Evolutionary conservation across 2,113 vertebrate genomes (phyloP), one percentile per base, ranked within the genome.

Genomic region (Laticauda laticaudata): DNA sequence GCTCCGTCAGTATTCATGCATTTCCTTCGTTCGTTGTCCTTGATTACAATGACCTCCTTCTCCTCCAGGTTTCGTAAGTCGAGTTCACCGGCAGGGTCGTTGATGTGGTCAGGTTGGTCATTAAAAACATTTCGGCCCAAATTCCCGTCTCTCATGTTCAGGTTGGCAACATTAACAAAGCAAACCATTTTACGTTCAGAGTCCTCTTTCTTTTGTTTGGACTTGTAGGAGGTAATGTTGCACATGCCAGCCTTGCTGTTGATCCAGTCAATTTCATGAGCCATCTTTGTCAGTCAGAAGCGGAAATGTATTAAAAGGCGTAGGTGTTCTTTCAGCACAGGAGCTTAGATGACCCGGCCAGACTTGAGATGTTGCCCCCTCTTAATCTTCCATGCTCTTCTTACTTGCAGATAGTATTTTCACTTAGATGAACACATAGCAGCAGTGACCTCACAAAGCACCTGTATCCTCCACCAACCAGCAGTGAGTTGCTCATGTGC

Each of bases 1-100:
- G 96, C 96, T 61, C 94, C 94, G 54, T 97, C 94, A 0, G 0
- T 96, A 43, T 61, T 86, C 8, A 43, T 2, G 29, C 26, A 4
- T 9, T 26, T 85, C 39, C 45, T 90, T 86, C 20, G 43, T 48
- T 93, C 55, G 4, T 90, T 61, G 75, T 93, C 88, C 53, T 90
- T 93, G 92, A 93, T 54, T 15, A 93, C 48, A 8, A 93, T 61
- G 75, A 93, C 55, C 55, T 93, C 92, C 29, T 54, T 93, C 55
- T 93, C 92, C n/a, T 93, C 55, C 43, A 93, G 45, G 26, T 90
- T 90, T 11, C 1, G 29, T 20, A 92, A 90, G 26, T 90, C 75
- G 4, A 53, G 12, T 5, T 93, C 75, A 15, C n/a, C 1, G 4
- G 69, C 45, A 86, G 92, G 88, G 75, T 61, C 29, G 11, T 87